Evolutionary conservation across 1,140 invertebrate genomes (phyloP).

Genomic region (Drosophila nebulosa): DNA sequence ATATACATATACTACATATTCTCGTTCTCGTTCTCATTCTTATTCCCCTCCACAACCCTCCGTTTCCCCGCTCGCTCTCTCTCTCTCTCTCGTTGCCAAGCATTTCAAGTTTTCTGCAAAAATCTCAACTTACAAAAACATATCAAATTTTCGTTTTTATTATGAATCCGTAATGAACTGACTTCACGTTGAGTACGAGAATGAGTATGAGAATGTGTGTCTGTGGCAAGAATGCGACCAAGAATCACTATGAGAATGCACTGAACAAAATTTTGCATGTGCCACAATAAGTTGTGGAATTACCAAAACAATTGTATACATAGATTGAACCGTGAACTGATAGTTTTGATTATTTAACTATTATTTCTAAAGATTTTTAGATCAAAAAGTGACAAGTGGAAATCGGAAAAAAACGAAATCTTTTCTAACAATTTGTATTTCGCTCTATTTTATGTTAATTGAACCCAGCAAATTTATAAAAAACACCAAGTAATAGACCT

Average conservation of each 20-base stretch:
- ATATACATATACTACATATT: conserved; percentile 11
- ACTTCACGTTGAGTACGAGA: conserved; percentile 33
- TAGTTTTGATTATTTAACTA: no score
- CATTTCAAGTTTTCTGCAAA: conserved; percentile 39
- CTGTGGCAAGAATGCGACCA: conserved; percentile 3
- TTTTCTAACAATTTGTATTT: no score
- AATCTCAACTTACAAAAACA: conserved; percentile 78
- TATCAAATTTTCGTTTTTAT: conserved; percentile 74
- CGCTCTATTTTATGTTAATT: no score
- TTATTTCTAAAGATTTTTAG: no score
- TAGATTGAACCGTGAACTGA: no score
- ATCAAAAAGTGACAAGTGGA: no score
- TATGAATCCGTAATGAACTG: conserved; percentile 69
- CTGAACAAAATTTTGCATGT: background rate
- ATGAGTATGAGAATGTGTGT: conserved; percentile 9
- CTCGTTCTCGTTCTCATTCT: conserved; percentile 5
- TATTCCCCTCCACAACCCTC: no score
- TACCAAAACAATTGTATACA: no score
- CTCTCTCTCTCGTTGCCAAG: conserved; percentile 18
- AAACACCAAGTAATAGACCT: no score
- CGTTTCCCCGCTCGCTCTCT: background rate
- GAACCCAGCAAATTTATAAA: no score
- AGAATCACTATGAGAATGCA: conserved; percentile 6
- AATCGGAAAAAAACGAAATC: no score
- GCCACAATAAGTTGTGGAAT: no score